Evolutionary conservation across 2,797 vertebrate genomes (phyloP), one percentile per base, ranked within the genome.

Genomic region (Odontamblyopus rebecca): DNA sequence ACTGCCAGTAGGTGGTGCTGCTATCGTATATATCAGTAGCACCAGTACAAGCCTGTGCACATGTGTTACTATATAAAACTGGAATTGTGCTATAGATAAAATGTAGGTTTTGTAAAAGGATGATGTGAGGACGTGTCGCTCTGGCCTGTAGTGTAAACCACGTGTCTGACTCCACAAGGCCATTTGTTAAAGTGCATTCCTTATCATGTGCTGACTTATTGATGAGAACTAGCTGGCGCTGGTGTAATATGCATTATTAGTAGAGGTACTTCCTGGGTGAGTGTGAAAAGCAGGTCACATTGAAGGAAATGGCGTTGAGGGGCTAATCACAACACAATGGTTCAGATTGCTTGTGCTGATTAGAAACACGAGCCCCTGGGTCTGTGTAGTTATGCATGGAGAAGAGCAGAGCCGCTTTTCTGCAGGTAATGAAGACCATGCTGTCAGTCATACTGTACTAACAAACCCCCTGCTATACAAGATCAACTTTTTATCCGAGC

Each of bases 331-430:
- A 44, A 66, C 50, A 12, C 74, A 29, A 50, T 67, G 71, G 77
- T 48, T 88, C 73, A 83, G 76, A 82, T 88, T 81, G 73, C 70
- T 0, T 50, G 18, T 44, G 9, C 67, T 71, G 74, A 86, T 78
- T 70, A 70, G 53, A 69, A 69, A 78, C 50, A 51, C 61, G 70
- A 79, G 72, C 48, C 2, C 23, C 44, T 30, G 32, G 13, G n/a
- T 23, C 35, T 53, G 69, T 64, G 61, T 68, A 67, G 66, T 32
- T 65, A 35, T 71, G 69, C 57, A 12, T 65, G 16, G 29, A 32
- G 51, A 61, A 44, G 61, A 62, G 19, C 18, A 44, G 26, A 26
- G 11, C 35, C 18, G 26, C 64, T 66, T 66, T 66, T 64, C 5
- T 44, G 50, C 41, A 51, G 30, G 64, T 66, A 29, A 50, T 27